phyloP scores from a whole-genome alignment of 2,113 vertebrate species.

The Caranx ignobilis region DNA sequence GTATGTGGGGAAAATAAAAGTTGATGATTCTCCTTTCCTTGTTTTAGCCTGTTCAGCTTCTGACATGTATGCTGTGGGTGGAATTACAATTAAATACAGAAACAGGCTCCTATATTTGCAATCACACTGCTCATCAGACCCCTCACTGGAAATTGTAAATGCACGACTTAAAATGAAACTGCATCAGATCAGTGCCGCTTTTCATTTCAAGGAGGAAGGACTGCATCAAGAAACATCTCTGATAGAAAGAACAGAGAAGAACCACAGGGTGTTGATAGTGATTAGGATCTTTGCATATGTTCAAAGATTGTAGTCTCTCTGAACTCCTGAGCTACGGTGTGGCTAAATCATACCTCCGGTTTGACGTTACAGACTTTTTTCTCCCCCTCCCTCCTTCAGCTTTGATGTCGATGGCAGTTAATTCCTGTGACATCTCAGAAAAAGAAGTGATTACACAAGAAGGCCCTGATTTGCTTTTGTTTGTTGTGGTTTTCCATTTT shows the following conservation, averaged over 20 bases:
- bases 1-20: not conserved
- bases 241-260: constrained; percentile 39
- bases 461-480: constrained; percentile 56
- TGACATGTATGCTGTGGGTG: not conserved
- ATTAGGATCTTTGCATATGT: constrained; percentile 67
- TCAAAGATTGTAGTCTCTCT: constrained; percentile 62
- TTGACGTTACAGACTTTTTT: constrained; percentile 53
- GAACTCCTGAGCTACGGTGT: constrained; percentile 50
- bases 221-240: not conserved
- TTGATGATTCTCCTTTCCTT: not conserved
- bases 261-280: constrained; percentile 44
- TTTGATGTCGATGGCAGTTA: constrained; percentile 75
- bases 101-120: too few species aligned
- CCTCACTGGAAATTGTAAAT: not conserved
- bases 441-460: constrained; percentile 55
- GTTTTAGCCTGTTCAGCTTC: not conserved
- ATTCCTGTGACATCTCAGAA: constrained; percentile 65
- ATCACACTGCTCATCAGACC: not conserved
- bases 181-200: not conserved
- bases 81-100: not conserved
- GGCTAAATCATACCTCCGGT: constrained; percentile 54
- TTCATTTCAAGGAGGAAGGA: constrained; percentile 15
- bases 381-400: constrained; percentile 11
- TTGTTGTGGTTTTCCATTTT: constrained; percentile 22
- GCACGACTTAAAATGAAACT: constrained; percentile 7